phyloP scores from a whole-genome alignment of 2,797 vertebrate species.

The Octomys mimax region DNA sequence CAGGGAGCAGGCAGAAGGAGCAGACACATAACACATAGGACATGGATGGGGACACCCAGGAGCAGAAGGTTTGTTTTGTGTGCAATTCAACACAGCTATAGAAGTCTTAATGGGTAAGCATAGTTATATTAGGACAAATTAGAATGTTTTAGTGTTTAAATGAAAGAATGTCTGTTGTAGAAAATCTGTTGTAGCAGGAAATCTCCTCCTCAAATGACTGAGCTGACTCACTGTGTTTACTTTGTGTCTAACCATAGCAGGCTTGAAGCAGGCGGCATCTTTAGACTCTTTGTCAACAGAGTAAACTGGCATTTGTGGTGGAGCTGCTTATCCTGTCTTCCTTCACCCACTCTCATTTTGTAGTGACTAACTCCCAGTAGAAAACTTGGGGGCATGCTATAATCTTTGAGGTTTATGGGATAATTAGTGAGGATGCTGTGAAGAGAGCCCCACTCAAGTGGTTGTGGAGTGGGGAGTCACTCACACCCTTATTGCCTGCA shows the following conservation, averaged over 20 bases:
- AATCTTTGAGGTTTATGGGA: not conserved
- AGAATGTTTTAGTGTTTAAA: slow-evolving; percentile 18
- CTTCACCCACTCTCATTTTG: not conserved
- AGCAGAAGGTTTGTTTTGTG: not conserved
- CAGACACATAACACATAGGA: not conserved
- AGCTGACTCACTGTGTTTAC: not conserved
- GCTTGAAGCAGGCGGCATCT: not conserved
- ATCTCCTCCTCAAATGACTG: not conserved
- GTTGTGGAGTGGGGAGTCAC: not conserved
- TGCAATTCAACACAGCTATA: not conserved
- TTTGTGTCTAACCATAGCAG: not conserved
- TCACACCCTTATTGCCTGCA: not conserved
- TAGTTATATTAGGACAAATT: slow-evolving; percentile 15
- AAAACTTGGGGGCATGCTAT: not conserved
- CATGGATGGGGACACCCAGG: not conserved
- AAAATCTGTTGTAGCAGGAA: not conserved
- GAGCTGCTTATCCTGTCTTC: not conserved
- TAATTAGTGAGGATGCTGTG: not conserved
- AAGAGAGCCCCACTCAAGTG: not conserved
- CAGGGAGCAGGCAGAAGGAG: not conserved
- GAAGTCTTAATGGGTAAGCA: not conserved
- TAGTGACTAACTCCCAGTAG: not conserved
- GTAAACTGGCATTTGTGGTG: not conserved
- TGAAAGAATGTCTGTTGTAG: not conserved
- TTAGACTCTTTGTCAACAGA: not conserved